Evolutionary conservation across 2,113 vertebrate genomes (phyloP).

Genomic region (Blennius ocellaris): DNA sequence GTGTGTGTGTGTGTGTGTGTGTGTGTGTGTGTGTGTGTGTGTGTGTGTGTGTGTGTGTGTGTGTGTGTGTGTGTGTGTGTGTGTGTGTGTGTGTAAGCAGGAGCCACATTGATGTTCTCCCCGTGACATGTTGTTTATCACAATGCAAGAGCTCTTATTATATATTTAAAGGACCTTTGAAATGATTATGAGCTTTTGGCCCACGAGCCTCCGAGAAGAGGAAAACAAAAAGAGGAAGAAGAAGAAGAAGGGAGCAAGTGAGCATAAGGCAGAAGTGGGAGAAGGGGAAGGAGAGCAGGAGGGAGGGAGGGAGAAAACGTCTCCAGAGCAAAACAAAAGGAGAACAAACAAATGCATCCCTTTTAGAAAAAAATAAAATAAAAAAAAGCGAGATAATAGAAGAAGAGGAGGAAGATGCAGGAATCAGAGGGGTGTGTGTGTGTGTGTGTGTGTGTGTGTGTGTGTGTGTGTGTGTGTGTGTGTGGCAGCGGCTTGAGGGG

Average conservation of each 20-base stretch:
- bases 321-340: slow-evolving; percentile 76
- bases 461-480: not conserved
- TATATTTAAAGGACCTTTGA: slow-evolving; percentile 83
- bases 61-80: slow-evolving; percentile 14
- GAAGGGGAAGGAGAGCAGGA: slow-evolving; percentile 26
- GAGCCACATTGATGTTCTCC: slow-evolving; percentile 61
- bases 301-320: slow-evolving; percentile 33
- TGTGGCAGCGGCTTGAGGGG: not conserved
- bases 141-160: slow-evolving; percentile 78
- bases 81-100: slow-evolving; percentile 23
- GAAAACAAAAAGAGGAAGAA: slow-evolving; percentile 52
- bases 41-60: slow-evolving; percentile 5
- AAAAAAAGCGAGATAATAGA: slow-evolving; percentile 58
- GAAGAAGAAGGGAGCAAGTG: slow-evolving; percentile 13
- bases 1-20: slow-evolving; percentile 24
- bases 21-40: slow-evolving; percentile 27
- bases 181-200: slow-evolving; percentile 84
- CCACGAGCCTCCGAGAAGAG: slow-evolving; percentile 62
- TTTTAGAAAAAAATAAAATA: too few species aligned
- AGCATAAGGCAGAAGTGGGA: slow-evolving; percentile 43
- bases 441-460: not conserved
- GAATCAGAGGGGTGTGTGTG: slow-evolving; percentile 11
- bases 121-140: slow-evolving; percentile 80
- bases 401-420: slow-evolving; percentile 34
- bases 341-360: slow-evolving; percentile 71